Evolutionary conservation across 2,888 invertebrate genomes (phyloP).

Genomic region (Cryptosula pallasiana): DNA sequence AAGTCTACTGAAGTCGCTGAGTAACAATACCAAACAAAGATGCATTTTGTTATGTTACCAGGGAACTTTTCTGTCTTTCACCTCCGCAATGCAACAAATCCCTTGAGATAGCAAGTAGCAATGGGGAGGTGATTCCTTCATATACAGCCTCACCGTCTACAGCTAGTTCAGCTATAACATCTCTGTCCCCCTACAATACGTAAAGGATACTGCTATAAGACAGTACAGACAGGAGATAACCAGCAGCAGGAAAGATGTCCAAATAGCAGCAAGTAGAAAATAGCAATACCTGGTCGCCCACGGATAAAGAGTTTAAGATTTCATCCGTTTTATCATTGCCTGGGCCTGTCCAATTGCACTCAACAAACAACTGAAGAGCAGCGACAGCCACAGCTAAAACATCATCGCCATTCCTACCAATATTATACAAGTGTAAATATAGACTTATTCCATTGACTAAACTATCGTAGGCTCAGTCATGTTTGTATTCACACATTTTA

Average conservation of each 20-base stretch:
- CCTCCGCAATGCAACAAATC: background rate
- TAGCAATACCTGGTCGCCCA: background rate
- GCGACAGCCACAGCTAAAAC: constrained; percentile 58
- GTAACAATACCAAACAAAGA: no score
- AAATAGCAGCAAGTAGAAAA: background rate
- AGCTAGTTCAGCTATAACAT: background rate
- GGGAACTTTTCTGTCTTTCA: background rate
- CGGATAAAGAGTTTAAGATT: background rate
- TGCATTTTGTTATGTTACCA: no score
- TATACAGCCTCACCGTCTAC: constrained; percentile 11
- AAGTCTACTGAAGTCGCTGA: no score
- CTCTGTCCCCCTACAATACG: background rate
- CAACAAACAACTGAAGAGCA: constrained; percentile 68
- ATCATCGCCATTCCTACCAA: background rate
- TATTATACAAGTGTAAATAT: no score
- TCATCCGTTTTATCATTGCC: constrained; percentile 26
- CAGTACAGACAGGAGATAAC: no score
- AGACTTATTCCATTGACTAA: no score
- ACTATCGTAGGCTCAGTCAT: no score
- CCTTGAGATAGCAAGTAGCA: background rate
- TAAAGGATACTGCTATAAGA: no score
- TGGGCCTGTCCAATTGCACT: constrained; percentile 78
- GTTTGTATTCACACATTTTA: no score
- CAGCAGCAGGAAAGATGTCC: no score
- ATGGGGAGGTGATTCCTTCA: constrained; percentile 2